These are phyloP conservation scores for Brachypalpus laphriformis DNA, from an alignment of 2,888 invertebrate species.

Conservation along the genomic window DNA sequence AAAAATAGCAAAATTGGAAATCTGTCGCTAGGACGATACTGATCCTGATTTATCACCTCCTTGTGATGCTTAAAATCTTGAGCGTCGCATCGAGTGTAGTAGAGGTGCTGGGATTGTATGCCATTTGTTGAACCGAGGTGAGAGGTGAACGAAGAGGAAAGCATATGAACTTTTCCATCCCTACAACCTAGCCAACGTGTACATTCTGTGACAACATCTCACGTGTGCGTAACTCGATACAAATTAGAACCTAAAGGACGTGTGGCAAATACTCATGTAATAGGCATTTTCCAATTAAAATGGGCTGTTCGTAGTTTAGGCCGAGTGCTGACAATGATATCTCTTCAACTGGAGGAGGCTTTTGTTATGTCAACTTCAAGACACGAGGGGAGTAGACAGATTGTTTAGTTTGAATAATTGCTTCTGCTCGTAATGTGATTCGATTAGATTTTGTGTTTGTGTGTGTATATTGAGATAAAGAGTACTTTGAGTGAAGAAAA, in stretches of 20 bases:
- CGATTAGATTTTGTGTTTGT: constrained; percentile 7
- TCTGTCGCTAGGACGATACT: constrained; percentile 70
- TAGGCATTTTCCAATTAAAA: constrained; percentile 62
- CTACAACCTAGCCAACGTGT: background rate
- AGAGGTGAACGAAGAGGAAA: constrained; percentile 17
- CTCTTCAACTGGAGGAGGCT: constrained; percentile 23
- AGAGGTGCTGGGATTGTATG: constrained; percentile 12
- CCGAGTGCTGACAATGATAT: constrained; percentile 47
- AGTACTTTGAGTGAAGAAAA: background rate
- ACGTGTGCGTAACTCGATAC: constrained; percentile 51
- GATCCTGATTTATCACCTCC: constrained; percentile 73
- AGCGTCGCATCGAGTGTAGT: constrained; percentile 45
- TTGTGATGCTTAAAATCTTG: constrained; percentile 72
- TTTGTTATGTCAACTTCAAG: constrained; percentile 13
- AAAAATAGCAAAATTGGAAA: constrained; percentile 72
- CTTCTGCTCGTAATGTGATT: constrained; percentile 37
- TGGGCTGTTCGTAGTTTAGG: constrained; percentile 24
- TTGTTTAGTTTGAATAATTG: constrained; percentile 38
- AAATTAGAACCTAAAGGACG: constrained; percentile 38
- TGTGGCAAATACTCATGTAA: constrained; percentile 55
- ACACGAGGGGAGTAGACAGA: constrained; percentile 1
- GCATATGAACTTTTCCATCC: constrained; percentile 3
- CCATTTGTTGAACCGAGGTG: constrained; percentile 34
- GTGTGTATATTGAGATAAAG: background rate
- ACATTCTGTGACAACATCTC: background rate